Conservation (phyloP, 2,113 vertebrate genomes). For the Callaeas wilsoni region DNA sequence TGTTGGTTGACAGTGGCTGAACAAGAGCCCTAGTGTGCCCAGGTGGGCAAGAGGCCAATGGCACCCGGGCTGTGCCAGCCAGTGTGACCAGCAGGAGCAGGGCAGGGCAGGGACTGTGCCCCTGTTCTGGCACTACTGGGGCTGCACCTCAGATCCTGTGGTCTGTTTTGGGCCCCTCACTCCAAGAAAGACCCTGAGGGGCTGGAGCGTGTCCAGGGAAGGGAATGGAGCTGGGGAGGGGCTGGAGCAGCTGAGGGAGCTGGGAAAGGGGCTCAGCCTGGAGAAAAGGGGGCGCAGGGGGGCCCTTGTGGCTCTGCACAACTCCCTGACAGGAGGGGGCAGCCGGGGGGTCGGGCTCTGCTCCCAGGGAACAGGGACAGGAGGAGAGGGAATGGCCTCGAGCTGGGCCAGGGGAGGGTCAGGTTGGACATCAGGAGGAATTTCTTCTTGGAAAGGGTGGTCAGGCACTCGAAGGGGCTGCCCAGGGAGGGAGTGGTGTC, state of each 20-base stretch:
- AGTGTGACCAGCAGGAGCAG: background rate
- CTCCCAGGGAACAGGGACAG: background rate
- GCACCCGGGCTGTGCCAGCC: background rate
- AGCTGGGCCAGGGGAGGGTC: background rate
- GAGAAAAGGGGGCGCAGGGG: background rate
- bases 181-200: too few species aligned
- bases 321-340: background rate
- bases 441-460: rapidly evolving
- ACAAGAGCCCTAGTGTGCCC: background rate
- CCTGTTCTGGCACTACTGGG: background rate
- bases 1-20: background rate
- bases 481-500: background rate
- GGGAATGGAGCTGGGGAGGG: background rate
- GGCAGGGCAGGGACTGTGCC: background rate
- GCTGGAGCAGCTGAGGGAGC: background rate
- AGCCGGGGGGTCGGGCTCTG: background rate
- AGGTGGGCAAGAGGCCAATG: background rate
- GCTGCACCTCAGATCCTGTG: background rate
- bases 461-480: background rate
- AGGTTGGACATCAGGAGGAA: rapidly evolving
- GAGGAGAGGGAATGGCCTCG: background rate
- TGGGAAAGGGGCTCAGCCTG: background rate
- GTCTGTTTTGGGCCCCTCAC: background rate
- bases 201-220: background rate
- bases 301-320: background rate